These are phyloP conservation scores for Gallirallus australis DNA, from an alignment of 2,797 vertebrate species.

Conservation along the genomic window DNA sequence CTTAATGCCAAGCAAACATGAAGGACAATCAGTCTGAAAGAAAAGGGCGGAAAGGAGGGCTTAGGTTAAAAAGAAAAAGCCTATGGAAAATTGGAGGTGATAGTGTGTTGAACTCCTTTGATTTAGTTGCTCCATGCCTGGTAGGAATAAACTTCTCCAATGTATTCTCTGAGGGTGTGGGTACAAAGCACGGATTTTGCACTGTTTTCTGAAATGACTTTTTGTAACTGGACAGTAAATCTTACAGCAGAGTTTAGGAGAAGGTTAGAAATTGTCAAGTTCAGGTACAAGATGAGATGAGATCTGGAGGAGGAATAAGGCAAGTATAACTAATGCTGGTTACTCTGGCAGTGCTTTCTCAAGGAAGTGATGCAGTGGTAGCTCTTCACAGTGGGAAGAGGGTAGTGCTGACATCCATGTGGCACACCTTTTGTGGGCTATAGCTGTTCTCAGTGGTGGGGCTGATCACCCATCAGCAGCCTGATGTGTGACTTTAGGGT, in stretches of 20 bases:
- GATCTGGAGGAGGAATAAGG: background rate
- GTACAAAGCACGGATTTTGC: background rate
- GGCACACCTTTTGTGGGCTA: background rate
- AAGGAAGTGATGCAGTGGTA: background rate
- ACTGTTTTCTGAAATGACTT: background rate
- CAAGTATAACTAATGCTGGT: background rate
- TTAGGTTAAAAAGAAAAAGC: background rate
- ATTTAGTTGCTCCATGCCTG: slow-evolving; percentile 29
- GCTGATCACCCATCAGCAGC: background rate
- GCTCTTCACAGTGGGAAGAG: background rate
- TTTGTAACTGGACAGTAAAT: background rate
- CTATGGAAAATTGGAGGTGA: background rate
- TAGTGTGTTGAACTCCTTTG: background rate
- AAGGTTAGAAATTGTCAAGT: background rate
- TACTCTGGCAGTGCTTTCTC: background rate
- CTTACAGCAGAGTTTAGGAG: background rate
- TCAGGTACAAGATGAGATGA: background rate
- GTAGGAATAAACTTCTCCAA: background rate
- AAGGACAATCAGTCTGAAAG: background rate
- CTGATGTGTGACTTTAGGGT: background rate
- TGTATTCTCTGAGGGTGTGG: background rate
- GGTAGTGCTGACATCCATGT: fast-evolving
- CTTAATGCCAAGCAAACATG: background rate
- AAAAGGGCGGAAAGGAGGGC: background rate
- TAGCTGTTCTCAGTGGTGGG: background rate